Base-by-base conservation (phyloP, 2,113 vertebrate genomes). In the Cardinalis cardinalis region DNA sequence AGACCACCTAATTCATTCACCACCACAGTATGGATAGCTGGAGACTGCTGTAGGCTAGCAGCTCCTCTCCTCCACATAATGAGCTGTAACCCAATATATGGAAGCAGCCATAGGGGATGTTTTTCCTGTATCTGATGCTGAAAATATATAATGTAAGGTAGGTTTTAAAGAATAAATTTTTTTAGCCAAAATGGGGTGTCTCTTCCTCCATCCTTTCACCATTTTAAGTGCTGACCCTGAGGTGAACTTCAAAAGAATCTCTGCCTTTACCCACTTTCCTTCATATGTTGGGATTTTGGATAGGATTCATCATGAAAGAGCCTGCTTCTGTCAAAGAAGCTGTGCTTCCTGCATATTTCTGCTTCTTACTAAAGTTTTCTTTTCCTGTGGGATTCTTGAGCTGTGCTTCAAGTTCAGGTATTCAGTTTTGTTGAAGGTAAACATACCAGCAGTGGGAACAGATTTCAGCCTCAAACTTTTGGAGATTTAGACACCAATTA, bases 361-460 rank as follows among this genome's bases (percentile, higher is more conserved):
- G 44, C 15, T 87, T 75, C 74, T 71, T 72, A n/a, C 29, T 43
- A 9, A 9, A 75, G 26, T 84, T 91, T 68, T 80, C 5, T 87
- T 88, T 87, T 84, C 58, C 58, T 75, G 17, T 65, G 51, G 56
- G 68, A 76, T 91, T 75, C 65, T 84, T 81, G 53, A 92, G 49
- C 84, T 74, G 23, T 38, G 34, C 36, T 88, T 88, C 85, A 51
- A 36, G 48, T 74, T 77, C 88, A 93, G 92, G 71, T 87, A 61
- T 92, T 94, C 80, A 51, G n/a, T 80, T 87, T 87, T 72, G 49
- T 70, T 94, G 34, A 73, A 87, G 44, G 61, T 72, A 93, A 94
- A 90, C 51, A 73, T 68, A 31, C 18, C 61, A 81, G 49, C 19
- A 59, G 41, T 12, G 7, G 65, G 41, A 94, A 53, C 41, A 65